Base-by-base conservation (phyloP, 1,140 invertebrate species). In the Teleogryllus occipitalis region DNA sequence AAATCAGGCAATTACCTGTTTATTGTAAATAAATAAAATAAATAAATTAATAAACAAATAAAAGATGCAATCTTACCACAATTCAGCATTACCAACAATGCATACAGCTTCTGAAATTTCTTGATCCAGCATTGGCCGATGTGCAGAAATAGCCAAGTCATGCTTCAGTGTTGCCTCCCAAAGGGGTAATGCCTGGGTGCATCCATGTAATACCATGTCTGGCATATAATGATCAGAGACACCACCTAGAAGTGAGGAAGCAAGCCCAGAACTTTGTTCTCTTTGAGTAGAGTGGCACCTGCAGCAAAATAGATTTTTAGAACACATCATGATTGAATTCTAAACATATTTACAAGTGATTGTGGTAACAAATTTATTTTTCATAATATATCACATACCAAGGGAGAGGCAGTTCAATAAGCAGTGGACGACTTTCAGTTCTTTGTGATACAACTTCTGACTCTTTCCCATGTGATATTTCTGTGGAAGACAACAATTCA, bases 51-150 rank as follows among this genome's bases (percentile, higher is more conserved):
- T 39, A 39, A 39, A 39, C 27, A 39, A 39, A 39, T 39, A 39
- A 39, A 39, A 39, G 27, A 39, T 39, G 27, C 5, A 1, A 65
- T 0, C 21, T 77, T 77, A 95, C 95, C 95, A 97, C 27, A 90
- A 92, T 83, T 95, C 94, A 81, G 92, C 91, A 83, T 97, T 93
- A 0, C 93, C 96, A 49, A 97, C 86, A 82, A 97, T 92, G 81
- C 93, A 95, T 12, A 96, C 89, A 80, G 94, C 91, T 85, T 96
- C 94, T 18, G 91, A 88, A 0, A 94, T 88, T 48, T 92, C 89
- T 82, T 95, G 91, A 85, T 93, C 87, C 48, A 91, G 85, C 65
- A 89, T 85, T 27, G 90, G 88, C 83, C 90, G 88, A 84, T 90
- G 88, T n/a, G 88, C 87, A 14, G 89, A 86, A 77, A 90, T 83